Evolutionary conservation across 2,113 vertebrate genomes (phyloP).

Genomic region (Semicossyphus pulcher): DNA sequence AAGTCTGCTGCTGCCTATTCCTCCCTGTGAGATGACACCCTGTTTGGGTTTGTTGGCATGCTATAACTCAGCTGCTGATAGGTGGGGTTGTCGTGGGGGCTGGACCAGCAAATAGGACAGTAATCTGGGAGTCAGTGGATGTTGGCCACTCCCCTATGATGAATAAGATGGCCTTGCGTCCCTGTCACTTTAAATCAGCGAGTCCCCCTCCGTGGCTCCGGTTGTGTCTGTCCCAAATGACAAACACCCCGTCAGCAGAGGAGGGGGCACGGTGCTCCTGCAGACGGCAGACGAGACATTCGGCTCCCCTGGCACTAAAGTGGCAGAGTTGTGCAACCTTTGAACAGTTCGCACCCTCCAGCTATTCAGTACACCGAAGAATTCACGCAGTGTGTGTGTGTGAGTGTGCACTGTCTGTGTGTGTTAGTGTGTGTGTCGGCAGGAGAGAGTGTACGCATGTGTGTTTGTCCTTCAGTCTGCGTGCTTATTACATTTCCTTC

Average conservation of each 20-base stretch:
- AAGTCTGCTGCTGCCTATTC: constrained; percentile 45
- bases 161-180: constrained; percentile 65
- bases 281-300: constrained; percentile 31
- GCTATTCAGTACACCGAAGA: constrained; percentile 18
- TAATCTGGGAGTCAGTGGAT: constrained; percentile 43
- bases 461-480: constrained; percentile 18
- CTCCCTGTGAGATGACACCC: constrained; percentile 42
- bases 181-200: constrained; percentile 68
- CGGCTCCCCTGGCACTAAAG: constrained; percentile 15
- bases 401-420: neutral
- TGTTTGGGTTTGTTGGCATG: constrained; percentile 46
- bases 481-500: constrained; percentile 30
- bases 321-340: constrained; percentile 29
- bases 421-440: constrained; percentile 3
- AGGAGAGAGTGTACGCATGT: neutral
- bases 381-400: constrained; percentile 16
- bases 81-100: constrained; percentile 27
- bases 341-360: constrained; percentile 38
- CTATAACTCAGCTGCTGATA: constrained; percentile 59
- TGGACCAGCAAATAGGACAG: constrained; percentile 31
- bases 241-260: constrained; percentile 40
- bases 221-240: constrained; percentile 39
- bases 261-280: constrained; percentile 12
- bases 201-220: constrained; percentile 12
- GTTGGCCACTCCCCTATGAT: constrained; percentile 58